Base-by-base conservation (phyloP, 1,140 invertebrate species). In the Eumeta japonica region DNA sequence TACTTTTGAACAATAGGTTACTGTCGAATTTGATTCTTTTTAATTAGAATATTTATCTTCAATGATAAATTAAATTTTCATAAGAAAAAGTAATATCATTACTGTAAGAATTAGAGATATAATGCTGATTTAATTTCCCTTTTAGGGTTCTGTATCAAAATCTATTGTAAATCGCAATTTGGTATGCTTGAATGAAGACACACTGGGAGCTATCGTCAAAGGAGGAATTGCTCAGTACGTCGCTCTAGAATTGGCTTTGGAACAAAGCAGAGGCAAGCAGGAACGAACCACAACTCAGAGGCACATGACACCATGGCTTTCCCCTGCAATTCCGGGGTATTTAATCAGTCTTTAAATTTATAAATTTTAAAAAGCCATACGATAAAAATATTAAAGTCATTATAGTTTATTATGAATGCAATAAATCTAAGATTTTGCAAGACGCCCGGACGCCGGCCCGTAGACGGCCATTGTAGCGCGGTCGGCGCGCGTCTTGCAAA, bases 171-270 rank as follows among this genome's bases (percentile, higher is more conserved):
- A 71, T 40, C 59, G 66, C 12, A 71, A 67, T 44, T 79, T 83
- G 45, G 84, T 85, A 43, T 89, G 89, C 15, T 73, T 97, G 37
- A 94, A 94, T 67, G 89, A 98, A 71, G 96, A 99, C 65, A 97
- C 94, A 0, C 75, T 98, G 13, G 95, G 95, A 5, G 93, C 92
- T 5, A 88, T 93, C 14, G 79, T 99, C 9, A 98, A 98, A 73
- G 92, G 94, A 35, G 94, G 92, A 10, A 83, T 98, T 31, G 91
- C 95, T 1, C 95, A 98, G 75, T 97, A 89, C 75, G 79, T 97
- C 30, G 92, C 94, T 10, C 73, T 97, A 51, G 95, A 98, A 78
- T 89, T 98, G 49, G 90, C 90, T 0, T 77, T 89, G 45, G 89
- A 89, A 16, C 93, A 91, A 60, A 85, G 83, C 3, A 76, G 90